These are phyloP conservation scores for Neoarius graeffei DNA, from an alignment of 2,113 vertebrate genomes.

Conservation along the genomic window DNA sequence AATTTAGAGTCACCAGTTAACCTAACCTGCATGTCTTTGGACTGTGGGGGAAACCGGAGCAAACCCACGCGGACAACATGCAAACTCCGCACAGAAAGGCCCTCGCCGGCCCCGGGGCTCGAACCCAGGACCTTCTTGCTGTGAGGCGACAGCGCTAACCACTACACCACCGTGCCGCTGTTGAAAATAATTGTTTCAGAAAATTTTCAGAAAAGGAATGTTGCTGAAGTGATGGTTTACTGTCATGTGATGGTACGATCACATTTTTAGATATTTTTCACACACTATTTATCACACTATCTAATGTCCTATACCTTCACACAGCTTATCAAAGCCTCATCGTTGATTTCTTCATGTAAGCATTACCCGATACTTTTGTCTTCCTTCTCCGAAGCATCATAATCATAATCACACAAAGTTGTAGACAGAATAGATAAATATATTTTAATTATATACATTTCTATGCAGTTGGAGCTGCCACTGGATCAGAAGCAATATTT, in stretches of 20 bases:
- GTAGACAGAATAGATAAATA: neutral
- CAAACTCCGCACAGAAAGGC: no score
- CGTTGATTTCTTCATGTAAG: neutral
- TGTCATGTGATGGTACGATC: neutral
- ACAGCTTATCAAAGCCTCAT: neutral
- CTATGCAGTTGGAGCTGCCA: conserved; percentile 52
- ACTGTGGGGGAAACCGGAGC: no score
- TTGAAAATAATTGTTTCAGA: neutral
- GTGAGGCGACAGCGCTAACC: no score
- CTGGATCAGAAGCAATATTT: conserved; percentile 57
- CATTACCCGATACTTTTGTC: neutral
- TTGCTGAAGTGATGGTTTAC: neutral
- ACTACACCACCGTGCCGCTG: no score
- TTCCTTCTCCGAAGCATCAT: neutral
- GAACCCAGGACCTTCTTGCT: no score
- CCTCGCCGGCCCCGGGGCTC: no score
- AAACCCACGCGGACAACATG: no score
- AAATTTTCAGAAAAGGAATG: neutral
- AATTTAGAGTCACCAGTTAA: no score
- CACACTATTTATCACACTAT: neutral
- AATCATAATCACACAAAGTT: neutral
- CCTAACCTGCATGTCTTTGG: no score
- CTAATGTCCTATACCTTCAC: neutral
- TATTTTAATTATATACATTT: conserved; percentile 13
- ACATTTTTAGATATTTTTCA: neutral